Conservation (phyloP, 2,797 vertebrate genomes). For the Anguilla megastoma region DNA sequence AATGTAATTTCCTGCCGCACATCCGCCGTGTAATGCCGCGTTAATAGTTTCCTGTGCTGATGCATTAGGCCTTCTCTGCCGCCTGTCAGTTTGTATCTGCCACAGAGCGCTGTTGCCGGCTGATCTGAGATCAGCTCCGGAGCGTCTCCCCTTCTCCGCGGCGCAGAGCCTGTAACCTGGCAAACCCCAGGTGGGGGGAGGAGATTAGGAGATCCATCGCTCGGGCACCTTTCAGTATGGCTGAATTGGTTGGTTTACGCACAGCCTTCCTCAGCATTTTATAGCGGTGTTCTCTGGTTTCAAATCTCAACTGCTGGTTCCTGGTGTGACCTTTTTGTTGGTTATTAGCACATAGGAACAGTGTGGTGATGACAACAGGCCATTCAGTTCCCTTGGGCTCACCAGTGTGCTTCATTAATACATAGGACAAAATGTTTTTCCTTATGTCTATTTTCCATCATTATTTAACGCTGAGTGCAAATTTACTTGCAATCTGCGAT, state of each 20-base stretch:
- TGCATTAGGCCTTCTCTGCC: constrained; percentile 61
- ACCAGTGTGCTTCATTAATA: background rate
- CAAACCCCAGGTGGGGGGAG: background rate
- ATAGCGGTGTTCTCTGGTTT: background rate
- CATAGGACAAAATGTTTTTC: background rate
- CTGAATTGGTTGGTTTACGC: background rate
- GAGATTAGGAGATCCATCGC: background rate
- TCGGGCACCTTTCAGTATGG: background rate
- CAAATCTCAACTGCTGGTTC: background rate
- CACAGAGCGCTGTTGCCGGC: constrained; percentile 42
- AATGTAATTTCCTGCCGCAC: constrained; percentile 77
- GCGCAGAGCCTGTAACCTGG: background rate
- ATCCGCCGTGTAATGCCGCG: constrained; percentile 71
- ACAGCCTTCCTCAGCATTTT: background rate
- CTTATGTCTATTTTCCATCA: background rate
- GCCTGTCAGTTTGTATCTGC: constrained; percentile 61
- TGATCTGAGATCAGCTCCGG: constrained; percentile 42
- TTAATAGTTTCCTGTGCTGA: constrained; percentile 77
- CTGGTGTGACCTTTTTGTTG: background rate
- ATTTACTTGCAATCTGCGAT: background rate
- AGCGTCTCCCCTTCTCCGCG: background rate
- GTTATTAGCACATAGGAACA: too few relatives aligned
- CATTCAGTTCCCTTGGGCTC: background rate
- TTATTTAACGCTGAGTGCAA: background rate
- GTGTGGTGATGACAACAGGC: background rate